phyloP scores from a whole-genome alignment of 2,113 vertebrate species.

The Heptranchias perlo region DNA sequence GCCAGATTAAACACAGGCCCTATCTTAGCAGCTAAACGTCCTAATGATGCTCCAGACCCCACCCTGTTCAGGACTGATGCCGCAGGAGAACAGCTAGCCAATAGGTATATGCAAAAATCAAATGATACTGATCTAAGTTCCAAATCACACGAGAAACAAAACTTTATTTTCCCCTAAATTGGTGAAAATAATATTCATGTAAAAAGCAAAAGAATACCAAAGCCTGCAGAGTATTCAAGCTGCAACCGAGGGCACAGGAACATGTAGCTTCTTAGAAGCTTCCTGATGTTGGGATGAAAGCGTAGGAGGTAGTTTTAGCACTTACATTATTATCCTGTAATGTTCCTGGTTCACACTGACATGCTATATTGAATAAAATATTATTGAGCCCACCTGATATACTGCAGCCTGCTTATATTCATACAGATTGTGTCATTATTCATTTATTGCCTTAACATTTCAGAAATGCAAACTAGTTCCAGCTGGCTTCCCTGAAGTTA shows the following conservation, averaged over 20 bases:
- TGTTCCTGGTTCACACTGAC: constrained; percentile 6
- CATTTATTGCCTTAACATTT: constrained; percentile 22
- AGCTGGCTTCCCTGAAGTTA: neutral
- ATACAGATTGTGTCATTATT: neutral
- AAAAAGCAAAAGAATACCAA: neutral
- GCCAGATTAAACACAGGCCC: neutral
- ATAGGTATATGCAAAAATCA: neutral
- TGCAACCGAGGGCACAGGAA: neutral
- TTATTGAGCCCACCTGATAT: neutral
- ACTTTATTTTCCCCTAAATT: neutral
- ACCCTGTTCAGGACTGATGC: neutral
- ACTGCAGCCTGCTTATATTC: constrained; percentile 10
- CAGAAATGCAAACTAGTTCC: constrained; percentile 21
- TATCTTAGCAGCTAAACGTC: neutral
- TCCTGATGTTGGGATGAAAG: constrained; percentile 13
- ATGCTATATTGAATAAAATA: constrained; percentile 17
- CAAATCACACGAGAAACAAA: neutral
- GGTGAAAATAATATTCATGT: neutral
- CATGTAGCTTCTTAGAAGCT: constrained; percentile 2
- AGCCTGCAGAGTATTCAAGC: neutral
- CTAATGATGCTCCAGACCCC: neutral
- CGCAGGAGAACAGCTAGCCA: neutral
- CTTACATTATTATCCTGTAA: neutral
- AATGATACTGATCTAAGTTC: neutral
- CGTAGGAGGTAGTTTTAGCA: neutral